Percentiles rank a stretch among this genome's conserved stretches.
These are phyloP conservation scores for Drosophila affinis DNA, from an alignment of 2,888 invertebrate genomes.

Conservation along the genomic window DNA sequence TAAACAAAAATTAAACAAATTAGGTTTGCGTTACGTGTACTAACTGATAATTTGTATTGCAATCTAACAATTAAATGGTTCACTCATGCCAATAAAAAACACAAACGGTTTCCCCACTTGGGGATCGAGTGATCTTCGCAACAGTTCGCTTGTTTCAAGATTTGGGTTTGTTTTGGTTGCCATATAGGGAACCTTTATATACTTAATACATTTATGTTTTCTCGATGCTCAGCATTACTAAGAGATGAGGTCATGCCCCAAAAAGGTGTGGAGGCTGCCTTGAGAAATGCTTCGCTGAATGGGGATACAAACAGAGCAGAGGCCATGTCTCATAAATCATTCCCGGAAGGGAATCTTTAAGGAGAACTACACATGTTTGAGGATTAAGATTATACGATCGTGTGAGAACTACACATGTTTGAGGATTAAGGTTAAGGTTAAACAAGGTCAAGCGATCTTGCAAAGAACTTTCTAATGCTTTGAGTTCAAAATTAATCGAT, in stretches of 20 bases:
- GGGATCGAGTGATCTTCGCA: slow-evolving; percentile 2
- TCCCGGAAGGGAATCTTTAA: not conserved
- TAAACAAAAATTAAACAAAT: slow-evolving; percentile 19
- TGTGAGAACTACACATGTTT: not conserved
- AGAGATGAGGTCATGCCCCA: slow-evolving; percentile 58
- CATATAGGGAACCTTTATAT: slow-evolving; percentile 20
- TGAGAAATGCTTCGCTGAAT: slow-evolving; percentile 19
- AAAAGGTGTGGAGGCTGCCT: slow-evolving; percentile 50
- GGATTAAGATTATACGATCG: not conserved
- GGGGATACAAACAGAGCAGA: slow-evolving; percentile 5
- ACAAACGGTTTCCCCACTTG: not conserved
- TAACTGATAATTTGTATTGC: not conserved
- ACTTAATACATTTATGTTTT: slow-evolving; percentile 17
- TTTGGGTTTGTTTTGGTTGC: slow-evolving; percentile 7
- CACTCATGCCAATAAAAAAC: slow-evolving; percentile 10
- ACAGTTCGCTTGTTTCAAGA: not conserved
- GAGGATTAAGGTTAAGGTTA: not conserved
- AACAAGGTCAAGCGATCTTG: slow-evolving; percentile 4
- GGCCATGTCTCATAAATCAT: slow-evolving; percentile 38
- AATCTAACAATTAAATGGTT: slow-evolving; percentile 2
- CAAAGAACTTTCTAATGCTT: slow-evolving; percentile 8
- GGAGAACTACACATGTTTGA: not conserved
- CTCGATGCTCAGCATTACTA: slow-evolving; percentile 54
- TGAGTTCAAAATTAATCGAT: not conserved
- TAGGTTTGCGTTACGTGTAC: not conserved